Percentiles rank a stretch among this genome's conserved stretches.
These are phyloP conservation scores for Megaceryle torquata DNA, from an alignment of 2,113 vertebrate species.

Conservation along the genomic window DNA sequence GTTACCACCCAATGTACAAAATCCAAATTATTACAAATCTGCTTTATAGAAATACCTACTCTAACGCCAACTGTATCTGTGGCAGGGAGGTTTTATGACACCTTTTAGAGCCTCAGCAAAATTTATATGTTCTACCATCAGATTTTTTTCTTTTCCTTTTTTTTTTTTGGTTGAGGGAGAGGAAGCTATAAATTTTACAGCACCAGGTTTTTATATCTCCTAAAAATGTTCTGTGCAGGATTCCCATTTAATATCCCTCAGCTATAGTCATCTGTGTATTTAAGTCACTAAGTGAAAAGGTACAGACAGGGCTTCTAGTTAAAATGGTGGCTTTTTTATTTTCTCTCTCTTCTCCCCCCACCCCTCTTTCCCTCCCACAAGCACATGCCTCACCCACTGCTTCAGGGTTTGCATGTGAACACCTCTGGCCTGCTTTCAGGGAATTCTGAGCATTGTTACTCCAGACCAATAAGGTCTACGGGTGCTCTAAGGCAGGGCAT, in stretches of 20 bases:
- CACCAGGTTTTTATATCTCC: constrained; percentile 73
- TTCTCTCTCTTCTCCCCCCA: neutral
- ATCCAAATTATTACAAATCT: constrained; percentile 72
- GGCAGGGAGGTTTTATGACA: constrained; percentile 74
- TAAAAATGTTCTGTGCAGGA: constrained; percentile 68
- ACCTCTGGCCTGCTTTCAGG: neutral
- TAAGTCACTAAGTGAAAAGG: constrained; percentile 66
- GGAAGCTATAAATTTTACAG: constrained; percentile 75
- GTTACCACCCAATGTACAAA: constrained; percentile 68
- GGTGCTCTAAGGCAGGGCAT: neutral
- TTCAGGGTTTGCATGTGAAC: neutral
- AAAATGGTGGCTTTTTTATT: constrained; percentile 16
- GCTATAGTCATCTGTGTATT: constrained; percentile 64
- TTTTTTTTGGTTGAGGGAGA: neutral
- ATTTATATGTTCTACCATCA: constrained; percentile 71
- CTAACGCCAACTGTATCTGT: constrained; percentile 68
- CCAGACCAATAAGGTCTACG: neutral
- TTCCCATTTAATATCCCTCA: constrained; percentile 64
- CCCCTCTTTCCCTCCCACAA: neutral
- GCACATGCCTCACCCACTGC: neutral
- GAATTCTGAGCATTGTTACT: neutral
- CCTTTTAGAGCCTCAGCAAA: constrained; percentile 72
- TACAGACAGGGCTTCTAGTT: constrained; percentile 37
- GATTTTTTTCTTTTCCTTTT: constrained; percentile 23
- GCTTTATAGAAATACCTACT: constrained; percentile 60